A percentile compares a stretch with the other conserved stretches of the same genome.
Evolutionary conservation across 2,113 vertebrate genomes (phyloP).

Genomic region (Solea solea): DNA sequence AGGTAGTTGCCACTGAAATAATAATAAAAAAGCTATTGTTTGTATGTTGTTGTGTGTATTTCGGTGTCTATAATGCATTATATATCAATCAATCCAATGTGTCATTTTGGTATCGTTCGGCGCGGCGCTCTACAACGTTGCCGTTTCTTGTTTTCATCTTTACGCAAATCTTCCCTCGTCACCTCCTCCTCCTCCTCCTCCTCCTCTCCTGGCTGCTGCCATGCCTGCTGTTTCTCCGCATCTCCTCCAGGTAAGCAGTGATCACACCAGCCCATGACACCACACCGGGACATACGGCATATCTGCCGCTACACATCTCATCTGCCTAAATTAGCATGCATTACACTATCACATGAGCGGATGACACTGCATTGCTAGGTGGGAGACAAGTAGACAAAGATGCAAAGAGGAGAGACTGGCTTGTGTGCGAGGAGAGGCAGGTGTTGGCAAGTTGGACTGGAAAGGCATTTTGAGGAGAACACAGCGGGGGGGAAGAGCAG

Average conservation of each 20-base stretch:
- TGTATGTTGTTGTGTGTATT: too few relatives aligned
- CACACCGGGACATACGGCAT: conserved; percentile 75
- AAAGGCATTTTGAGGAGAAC: conserved; percentile 13
- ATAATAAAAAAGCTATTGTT: too few relatives aligned
- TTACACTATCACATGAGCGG: conserved; percentile 69
- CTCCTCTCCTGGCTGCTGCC: conserved; percentile 55
- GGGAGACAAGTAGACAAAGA: conserved; percentile 52
- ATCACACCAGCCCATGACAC: conserved; percentile 69
- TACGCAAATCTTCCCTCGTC: conserved; percentile 37
- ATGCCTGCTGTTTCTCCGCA: conserved; percentile 55
- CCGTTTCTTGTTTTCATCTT: conserved; percentile 30
- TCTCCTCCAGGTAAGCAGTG: conserved; percentile 70
- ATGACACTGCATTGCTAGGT: conserved; percentile 40
- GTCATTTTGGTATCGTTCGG: too few relatives aligned
- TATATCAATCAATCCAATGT: too few relatives aligned
- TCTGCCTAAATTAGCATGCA: conserved; percentile 82
- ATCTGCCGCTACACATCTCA: conserved; percentile 75
- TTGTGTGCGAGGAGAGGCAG: conserved; percentile 23
- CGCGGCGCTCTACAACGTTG: conserved; percentile 1
- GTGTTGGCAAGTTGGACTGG: conserved; percentile 33
- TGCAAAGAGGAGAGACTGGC: conserved; percentile 10
- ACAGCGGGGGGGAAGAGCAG: conserved; percentile 36
- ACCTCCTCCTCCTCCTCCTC: conserved; percentile 20
- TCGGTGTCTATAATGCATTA: too few relatives aligned
- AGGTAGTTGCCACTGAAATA: too few relatives aligned